phyloP scores from a whole-genome alignment of 2,113 vertebrate genomes.

The Nannobrachium achirus region DNA sequence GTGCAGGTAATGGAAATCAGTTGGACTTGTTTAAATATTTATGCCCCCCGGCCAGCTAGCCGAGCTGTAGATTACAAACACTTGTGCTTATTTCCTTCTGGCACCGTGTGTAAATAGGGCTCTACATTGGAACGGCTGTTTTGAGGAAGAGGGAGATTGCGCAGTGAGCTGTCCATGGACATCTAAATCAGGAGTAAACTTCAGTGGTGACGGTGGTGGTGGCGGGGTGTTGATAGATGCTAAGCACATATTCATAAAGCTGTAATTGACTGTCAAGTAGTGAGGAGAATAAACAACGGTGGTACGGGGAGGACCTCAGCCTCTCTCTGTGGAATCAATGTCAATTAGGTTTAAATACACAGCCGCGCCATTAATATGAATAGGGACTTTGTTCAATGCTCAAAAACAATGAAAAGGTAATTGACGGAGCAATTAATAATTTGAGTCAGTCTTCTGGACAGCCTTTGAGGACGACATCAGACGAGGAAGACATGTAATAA shows the following conservation, averaged over 20 bases:
- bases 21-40: slow-evolving; percentile 46
- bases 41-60: slow-evolving; percentile 14
- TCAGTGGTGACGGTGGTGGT: slow-evolving; percentile 19
- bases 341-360: slow-evolving; percentile 48
- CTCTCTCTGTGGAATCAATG: slow-evolving; percentile 37
- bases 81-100: slow-evolving; percentile 38
- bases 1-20: slow-evolving; percentile 33
- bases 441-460: slow-evolving; percentile 32
- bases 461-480: neutral
- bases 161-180: slow-evolving; percentile 19
- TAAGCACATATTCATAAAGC: slow-evolving; percentile 58
- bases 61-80: slow-evolving; percentile 37
- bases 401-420: slow-evolving; percentile 36
- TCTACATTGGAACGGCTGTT: slow-evolving; percentile 29
- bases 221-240: slow-evolving; percentile 27
- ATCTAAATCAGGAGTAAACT: slow-evolving; percentile 47
- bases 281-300: slow-evolving; percentile 30
- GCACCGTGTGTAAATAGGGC: slow-evolving; percentile 42
- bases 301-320: slow-evolving; percentile 34
- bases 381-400: slow-evolving; percentile 6
- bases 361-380: slow-evolving; percentile 37
- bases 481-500: slow-evolving; percentile 20
- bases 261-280: slow-evolving; percentile 59
- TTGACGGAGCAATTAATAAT: slow-evolving; percentile 39
- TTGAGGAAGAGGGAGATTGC: slow-evolving; percentile 32